Base-by-base conservation (phyloP, 2,888 invertebrate species). In the Perdita meconis region DNA sequence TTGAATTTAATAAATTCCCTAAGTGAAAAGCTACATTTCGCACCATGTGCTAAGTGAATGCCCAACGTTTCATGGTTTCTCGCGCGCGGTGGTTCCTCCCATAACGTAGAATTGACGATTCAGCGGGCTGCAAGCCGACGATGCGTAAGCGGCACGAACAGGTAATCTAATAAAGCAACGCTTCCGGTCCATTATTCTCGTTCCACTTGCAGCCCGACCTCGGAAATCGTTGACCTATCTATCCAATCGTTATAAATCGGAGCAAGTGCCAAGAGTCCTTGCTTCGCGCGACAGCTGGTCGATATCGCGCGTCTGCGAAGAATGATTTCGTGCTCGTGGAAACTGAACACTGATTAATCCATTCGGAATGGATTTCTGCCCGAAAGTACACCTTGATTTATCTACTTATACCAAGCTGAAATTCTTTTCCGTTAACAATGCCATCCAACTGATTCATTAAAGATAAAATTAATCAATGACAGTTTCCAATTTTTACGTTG, bases 161-260 rank as follows among this genome's bases (percentile, higher is more conserved):
- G 79, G 77, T 84, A 84, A 84, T 82, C 68, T 68, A 80, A 84
- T 84, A 83, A 81, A 79, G 64, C 71, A 78, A 78, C 76, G 77
- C 69, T 82, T 84, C 66, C 77, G 59, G 72, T 56, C 75, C 78
- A 75, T 77, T 78, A 69, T 84, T 79, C 82, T 68, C 69, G 65
- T 74, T 83, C 73, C 71, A 57, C 51, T 78, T 55, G 50, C 60
- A 51, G 51, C 50, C 55, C 51, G 50, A 40, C 53, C 56, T 22
- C 68, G 60, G 64, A 67, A 74, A 76, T 67, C 74, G 64, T 81
- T 76, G 73, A 83, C 76, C 83, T 60, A 83, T 72, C 72, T 80
- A 69, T 74, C 68, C 68, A 66, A 55, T 75, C 67, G 71, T 76
- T 76, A 76, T 82, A 82, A 82, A 82, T 82, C 66, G 65, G 63